Conservation (phyloP, 1,140 invertebrate genomes). For the Lepidurus couesii region DNA sequence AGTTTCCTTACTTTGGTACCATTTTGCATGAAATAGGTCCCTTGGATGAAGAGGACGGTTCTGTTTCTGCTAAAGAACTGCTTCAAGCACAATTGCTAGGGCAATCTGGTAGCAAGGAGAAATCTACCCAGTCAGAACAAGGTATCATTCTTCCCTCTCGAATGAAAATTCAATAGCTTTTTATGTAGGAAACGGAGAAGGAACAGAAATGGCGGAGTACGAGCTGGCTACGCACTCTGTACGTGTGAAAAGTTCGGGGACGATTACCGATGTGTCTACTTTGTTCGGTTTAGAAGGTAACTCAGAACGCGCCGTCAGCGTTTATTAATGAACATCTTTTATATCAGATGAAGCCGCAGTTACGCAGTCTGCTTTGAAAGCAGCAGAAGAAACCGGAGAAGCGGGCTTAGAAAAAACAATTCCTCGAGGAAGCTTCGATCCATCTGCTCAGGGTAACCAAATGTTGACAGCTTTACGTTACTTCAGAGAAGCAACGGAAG, state of each 20-base stretch:
- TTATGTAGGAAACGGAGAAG: conserved; percentile 12
- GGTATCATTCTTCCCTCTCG: neutral
- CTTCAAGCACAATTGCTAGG: conserved; percentile 18
- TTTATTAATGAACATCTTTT: no score
- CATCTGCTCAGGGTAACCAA: conserved; percentile 43
- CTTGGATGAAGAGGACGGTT: conserved; percentile 26
- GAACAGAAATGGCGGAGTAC: conserved; percentile 39
- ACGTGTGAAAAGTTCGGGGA: conserved; percentile 47
- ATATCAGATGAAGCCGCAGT: conserved; percentile 24
- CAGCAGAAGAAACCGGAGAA: conserved; percentile 24
- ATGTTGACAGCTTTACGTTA: conserved; percentile 48
- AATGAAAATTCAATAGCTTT: neutral
- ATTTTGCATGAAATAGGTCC: conserved; percentile 29
- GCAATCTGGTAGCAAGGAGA: neutral
- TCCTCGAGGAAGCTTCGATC: conserved; percentile 29
- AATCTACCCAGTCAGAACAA: neutral
- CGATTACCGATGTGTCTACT: conserved; percentile 47
- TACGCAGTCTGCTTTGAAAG: conserved; percentile 20
- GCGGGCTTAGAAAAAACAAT: conserved; percentile 28
- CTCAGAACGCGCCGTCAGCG: neutral
- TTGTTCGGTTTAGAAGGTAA: conserved; percentile 43
- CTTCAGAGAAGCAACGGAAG: conserved; percentile 43
- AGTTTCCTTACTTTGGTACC: conserved; percentile 25
- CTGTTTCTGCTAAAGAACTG: conserved; percentile 23
- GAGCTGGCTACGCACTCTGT: conserved; percentile 50